These are phyloP conservation scores for Temnothorax ravouxi DNA, from an alignment of 2,888 invertebrate genomes.

Conservation along the genomic window DNA sequence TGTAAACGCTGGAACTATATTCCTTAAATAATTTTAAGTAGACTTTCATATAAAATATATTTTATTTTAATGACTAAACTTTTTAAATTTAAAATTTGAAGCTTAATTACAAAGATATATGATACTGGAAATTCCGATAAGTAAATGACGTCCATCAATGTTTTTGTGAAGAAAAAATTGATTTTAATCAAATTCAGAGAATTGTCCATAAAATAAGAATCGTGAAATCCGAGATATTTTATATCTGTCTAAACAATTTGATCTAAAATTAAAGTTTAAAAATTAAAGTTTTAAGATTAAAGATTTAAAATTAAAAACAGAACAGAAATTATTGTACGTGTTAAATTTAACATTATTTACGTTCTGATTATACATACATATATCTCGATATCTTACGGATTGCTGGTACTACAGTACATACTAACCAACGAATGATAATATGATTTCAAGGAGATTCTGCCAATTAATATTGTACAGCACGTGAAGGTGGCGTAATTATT, in stretches of 20 bases:
- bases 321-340: neutral
- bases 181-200: neutral
- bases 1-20: neutral
- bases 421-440: conserved; percentile 21
- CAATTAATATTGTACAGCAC: neutral
- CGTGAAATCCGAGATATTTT: neutral
- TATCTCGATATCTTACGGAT: neutral
- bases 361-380: no score
- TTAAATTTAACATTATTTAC: conserved; percentile 3
- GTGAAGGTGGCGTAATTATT: neutral
- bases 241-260: neutral
- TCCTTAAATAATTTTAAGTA: neutral
- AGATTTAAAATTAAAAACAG: conserved; percentile 2
- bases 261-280: neutral
- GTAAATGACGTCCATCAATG: neutral
- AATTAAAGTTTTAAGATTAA: neutral
- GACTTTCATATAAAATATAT: neutral
- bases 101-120: neutral
- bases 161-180: neutral
- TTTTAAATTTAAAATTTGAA: neutral
- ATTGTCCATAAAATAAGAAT: neutral
- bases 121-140: neutral
- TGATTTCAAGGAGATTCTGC: neutral
- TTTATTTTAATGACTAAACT: neutral
- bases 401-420: conserved; percentile 17